Conservation (phyloP, 92 coral and sea anemone genomes). For the Galaxea fascicularis region DNA sequence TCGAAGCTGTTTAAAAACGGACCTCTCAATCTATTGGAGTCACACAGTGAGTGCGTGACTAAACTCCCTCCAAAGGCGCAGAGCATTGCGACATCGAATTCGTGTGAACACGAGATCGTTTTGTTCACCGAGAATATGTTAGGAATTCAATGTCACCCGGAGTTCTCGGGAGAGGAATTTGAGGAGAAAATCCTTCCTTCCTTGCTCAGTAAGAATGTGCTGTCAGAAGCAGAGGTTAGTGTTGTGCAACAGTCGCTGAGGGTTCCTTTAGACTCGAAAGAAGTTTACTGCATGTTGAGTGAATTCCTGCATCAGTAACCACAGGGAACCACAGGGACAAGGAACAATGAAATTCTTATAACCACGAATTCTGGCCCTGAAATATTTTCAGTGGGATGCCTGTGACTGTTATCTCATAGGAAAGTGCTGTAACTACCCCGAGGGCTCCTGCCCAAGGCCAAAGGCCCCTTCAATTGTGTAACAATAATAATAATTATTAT, state of each 20-base stretch:
- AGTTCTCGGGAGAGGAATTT: conserved; percentile 63
- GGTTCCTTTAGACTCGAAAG: conserved; percentile 46
- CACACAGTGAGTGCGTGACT: conserved; percentile 83
- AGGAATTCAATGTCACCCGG: conserved; percentile 89
- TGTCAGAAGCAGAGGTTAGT: conserved; percentile 51
- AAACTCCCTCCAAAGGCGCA: conserved; percentile 77
- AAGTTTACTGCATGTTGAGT: conserved; percentile 43
- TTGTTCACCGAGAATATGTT: conserved; percentile 73
- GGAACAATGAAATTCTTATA: no score
- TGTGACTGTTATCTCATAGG: no score
- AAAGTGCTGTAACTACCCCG: no score
- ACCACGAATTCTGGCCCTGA: no score
- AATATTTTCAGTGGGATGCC: no score
- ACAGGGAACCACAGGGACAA: no score
- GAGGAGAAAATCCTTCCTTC: conserved; percentile 71
- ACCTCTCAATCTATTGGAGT: conserved; percentile 67
- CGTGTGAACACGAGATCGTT: conserved; percentile 85
- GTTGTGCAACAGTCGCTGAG: conserved; percentile 55
- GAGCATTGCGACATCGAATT: conserved; percentile 71
- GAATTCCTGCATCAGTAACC: conserved; percentile 42
- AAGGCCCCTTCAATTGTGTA: no score
- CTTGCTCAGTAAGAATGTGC: conserved; percentile 38
- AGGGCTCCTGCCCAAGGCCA: no score
- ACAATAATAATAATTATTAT: no score
- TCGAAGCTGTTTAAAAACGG: conserved; percentile 64